Evolutionary conservation across 2,797 vertebrate species (phyloP), one percentile per base, ranked within the genome.

Genomic region (Sebastes matsubarae): DNA sequence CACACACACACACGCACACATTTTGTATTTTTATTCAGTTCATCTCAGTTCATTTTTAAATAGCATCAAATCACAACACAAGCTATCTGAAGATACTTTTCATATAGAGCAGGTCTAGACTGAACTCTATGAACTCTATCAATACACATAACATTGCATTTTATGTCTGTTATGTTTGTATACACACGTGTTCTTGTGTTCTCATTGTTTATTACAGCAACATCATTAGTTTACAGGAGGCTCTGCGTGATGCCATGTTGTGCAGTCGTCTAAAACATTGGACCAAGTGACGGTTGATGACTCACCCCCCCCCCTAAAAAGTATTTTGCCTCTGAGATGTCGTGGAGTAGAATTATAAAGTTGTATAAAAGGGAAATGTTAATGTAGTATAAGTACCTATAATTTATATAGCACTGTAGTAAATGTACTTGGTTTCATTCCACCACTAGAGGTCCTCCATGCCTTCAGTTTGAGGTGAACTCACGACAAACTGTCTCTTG

Each of bases 381-480:
- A 14, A 14, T 16, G 24, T 58, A 27, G 55, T 59, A 59, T 18
- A 30, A 18, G 29, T 59, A 59, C 27, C 25, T 60, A 20, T 8
- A 30, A 30, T 20, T 30, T 60, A 25, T 29, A 60, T 6, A 27
- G 27, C 12, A 61, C 29, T 32, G 14, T 27, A 8, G 57, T 58
- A 32, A n/a, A 61, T 32, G 18, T 60, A 46, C 38, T 46, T 46
- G 38, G 38, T 46, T 6, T 46, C 14, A 16, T 50, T 3, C 52
- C 25, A 20, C 84, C 90, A 87, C 68, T 50, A 88, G 90, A 87
- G 84, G 87, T 57, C 76, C 61, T 68, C 22, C 2, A 3, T 38
- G 72, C 10, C 61, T 60, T 75, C 38, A 64, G 11, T 74, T 50
- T 76, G 42, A n/a, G 13, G 4, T 38, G 29, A 79, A 25, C 32